phyloP scores from a whole-genome alignment of 2,113 vertebrate species.

The Cheilinus undulatus region DNA sequence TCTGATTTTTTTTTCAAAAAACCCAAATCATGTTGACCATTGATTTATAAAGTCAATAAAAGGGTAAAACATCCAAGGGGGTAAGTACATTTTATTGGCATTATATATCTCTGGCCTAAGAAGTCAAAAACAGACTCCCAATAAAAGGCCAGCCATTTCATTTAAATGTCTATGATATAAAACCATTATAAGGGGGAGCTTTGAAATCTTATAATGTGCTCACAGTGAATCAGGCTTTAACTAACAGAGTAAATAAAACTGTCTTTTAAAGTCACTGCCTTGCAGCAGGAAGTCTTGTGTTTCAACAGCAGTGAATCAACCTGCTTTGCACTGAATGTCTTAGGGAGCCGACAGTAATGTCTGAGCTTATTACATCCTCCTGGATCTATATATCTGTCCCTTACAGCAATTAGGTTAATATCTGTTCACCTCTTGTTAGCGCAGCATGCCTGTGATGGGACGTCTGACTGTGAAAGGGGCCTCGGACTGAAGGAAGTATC shows the following conservation, averaged over 20 bases:
- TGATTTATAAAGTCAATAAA: too few relatives aligned
- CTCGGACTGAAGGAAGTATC: conserved; percentile 39
- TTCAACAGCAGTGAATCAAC: conserved; percentile 23
- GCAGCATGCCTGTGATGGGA: conserved; percentile 56
- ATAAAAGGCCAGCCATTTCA: too few relatives aligned
- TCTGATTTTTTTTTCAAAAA: too few relatives aligned
- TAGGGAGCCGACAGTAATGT: conserved; percentile 27
- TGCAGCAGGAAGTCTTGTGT: conserved; percentile 2
- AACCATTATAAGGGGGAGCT: neutral
- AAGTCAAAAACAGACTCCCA: too few relatives aligned
- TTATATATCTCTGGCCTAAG: too few relatives aligned
- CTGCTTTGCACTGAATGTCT: conserved; percentile 23
- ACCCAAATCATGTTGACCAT: too few relatives aligned
- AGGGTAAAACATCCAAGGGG: too few relatives aligned
- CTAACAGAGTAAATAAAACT: neutral
- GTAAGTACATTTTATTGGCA: too few relatives aligned
- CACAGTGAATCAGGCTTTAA: neutral
- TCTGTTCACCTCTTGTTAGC: conserved; percentile 69
- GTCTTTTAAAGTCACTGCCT: neutral
- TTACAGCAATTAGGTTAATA: conserved; percentile 77
- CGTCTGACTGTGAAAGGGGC: conserved; percentile 44
- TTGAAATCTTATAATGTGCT: neutral
- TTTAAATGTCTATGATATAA: neutral
- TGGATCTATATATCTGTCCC: conserved; percentile 72
- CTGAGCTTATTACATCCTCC: conserved; percentile 67